Evolutionary conservation across 2,797 vertebrate species (phyloP), one percentile per base, ranked within the genome.

Genomic region (Sebastes taczanowskii): DNA sequence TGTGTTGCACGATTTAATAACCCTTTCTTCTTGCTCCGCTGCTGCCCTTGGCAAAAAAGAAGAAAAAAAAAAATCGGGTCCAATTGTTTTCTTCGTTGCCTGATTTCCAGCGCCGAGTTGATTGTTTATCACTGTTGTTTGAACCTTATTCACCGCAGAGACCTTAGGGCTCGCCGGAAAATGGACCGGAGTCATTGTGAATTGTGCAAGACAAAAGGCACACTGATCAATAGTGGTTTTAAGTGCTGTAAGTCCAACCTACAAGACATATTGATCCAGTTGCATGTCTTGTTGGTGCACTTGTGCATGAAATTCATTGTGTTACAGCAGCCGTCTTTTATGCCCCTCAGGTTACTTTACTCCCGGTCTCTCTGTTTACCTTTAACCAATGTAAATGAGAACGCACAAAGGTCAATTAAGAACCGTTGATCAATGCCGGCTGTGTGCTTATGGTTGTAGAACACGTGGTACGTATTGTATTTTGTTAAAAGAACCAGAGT

Each of bases 251-350:
- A 86, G 86, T 88, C 82, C 71, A 80, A 74, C 81, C 86, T 76
- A 74, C 84, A 69, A 65, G 56, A 63, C 59, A 11, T 86, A 92
- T 93, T 63, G 90, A 91, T 92, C 77, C 35, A 20, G 68, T 16
- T 18, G 64, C 74, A 60, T 25, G 82, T 87, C 80, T 84, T 67
- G 81, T 84, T 78, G 86, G 87, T 65, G 74, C 88, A 80, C 68
- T 86, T 84, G 79, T 79, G 85, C 90, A 82, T 78, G 76, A 91
- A 90, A 89, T 94, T 85, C 86, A 88, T 82, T 84, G 74, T 76
- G 69, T 80, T 82, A 76, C 77, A 78, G 64, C 75, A 34, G 75
- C 58, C 35, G 1, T 71, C 61, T 78, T 86, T 62, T 71, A 55
- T 70, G 74, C 81, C 78, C 74, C 73, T 13, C 23, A 13, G 74